These are phyloP conservation scores for Hirtodrosophila confusa DNA, from an alignment of 2,888 invertebrate species.

Conservation along the genomic window DNA sequence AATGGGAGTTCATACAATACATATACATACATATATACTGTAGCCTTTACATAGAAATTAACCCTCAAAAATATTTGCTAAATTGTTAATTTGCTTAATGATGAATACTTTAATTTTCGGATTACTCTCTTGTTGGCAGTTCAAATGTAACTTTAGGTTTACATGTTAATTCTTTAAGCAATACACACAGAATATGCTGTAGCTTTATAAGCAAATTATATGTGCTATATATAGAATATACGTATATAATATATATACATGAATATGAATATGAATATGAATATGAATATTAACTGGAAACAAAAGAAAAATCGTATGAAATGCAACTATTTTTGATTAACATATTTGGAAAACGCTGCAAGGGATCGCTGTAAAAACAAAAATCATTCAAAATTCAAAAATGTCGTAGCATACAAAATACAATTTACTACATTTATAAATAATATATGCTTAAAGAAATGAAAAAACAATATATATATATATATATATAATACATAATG, in stretches of 20 bases:
- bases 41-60: slow-evolving; percentile 38
- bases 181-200: slow-evolving; percentile 51
- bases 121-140: slow-evolving; percentile 62
- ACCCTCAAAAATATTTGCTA: slow-evolving; percentile 18
- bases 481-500: slow-evolving; percentile 23
- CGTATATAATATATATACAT: slow-evolving; percentile 17
- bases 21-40: slow-evolving; percentile 15
- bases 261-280: neutral
- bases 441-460: slow-evolving; percentile 40
- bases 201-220: slow-evolving; percentile 66
- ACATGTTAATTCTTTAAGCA: slow-evolving; percentile 51
- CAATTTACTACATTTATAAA: slow-evolving; percentile 60
- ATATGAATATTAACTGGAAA: slow-evolving; percentile 12
- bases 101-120: slow-evolving; percentile 22
- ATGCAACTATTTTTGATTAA: slow-evolving; percentile 71
- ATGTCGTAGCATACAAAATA: slow-evolving; percentile 57
- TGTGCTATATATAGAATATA: slow-evolving; percentile 55
- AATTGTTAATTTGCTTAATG: slow-evolving; percentile 28
- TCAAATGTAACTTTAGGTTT: slow-evolving; percentile 49
- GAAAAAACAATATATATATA: slow-evolving; percentile 25
- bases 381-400: slow-evolving; percentile 54
- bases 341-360: slow-evolving; percentile 64
- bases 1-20: slow-evolving; percentile 32
- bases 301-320: slow-evolving; percentile 18
- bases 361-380: slow-evolving; percentile 55